These are phyloP conservation scores for Hesperia comma DNA, from an alignment of 2,888 invertebrate genomes.

Conservation along the genomic window DNA sequence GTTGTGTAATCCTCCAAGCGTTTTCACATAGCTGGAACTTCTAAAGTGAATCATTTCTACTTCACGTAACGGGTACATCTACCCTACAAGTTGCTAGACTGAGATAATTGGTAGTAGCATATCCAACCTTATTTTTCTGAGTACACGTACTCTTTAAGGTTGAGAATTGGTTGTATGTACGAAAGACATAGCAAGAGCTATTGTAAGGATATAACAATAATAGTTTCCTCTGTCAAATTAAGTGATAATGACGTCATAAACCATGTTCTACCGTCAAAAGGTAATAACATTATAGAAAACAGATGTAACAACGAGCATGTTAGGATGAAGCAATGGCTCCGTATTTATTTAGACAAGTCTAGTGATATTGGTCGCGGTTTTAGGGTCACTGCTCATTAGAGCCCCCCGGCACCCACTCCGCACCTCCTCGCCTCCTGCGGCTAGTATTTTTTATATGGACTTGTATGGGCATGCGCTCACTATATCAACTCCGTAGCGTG, in stretches of 20 bases:
- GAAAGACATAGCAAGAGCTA: background rate
- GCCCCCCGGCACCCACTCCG: no score
- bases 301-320: background rate
- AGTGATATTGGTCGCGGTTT: no score
- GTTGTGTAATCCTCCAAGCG: background rate
- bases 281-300: constrained; percentile 7
- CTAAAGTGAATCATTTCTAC: constrained; percentile 6
- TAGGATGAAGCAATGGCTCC: background rate
- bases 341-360: background rate
- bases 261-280: background rate
- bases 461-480: no score
- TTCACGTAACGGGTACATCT: constrained; percentile 3
- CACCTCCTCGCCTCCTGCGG: no score
- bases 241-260: constrained; percentile 25
- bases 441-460: no score
- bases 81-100: background rate
- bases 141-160: background rate
- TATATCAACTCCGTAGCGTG: no score
- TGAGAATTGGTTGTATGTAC: background rate
- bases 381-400: no score
- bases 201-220: constrained; percentile 2
- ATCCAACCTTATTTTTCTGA: background rate
- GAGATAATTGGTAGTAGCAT: background rate
- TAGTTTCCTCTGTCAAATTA: constrained; percentile 26
- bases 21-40: background rate